Base-by-base conservation (phyloP, 2,888 invertebrate genomes). In the Arctia plantaginis region DNA sequence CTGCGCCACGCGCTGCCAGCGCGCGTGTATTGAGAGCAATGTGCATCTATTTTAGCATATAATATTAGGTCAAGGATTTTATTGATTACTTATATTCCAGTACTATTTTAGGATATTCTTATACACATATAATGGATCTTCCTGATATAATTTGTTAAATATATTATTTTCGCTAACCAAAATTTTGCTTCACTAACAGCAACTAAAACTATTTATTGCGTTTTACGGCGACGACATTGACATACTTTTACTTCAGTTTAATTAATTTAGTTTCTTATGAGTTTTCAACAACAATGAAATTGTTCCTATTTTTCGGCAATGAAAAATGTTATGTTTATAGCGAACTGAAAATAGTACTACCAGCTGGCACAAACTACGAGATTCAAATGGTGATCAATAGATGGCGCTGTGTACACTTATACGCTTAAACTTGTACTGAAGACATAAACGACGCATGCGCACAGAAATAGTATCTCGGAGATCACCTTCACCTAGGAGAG, bases 401-500 rank as follows among this genome's bases (percentile, higher is more conserved):
- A 94, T 95, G 95, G 95, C 94, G 93, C 92, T 89, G 90, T 88
- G 86, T 87, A 15, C n/a, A 23, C 23, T 23, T 51, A 27, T n/a
- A 89, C 74, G 74, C 78, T 82, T 83, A 80, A 82, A 86, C 79
- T 84, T 82, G 82, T 81, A 85, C 85, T 87, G 84, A 90, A 89
- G 88, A 87, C 86, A 87, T 83, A 80, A 77, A 88, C 89, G 83
- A 89, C 92, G 93, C 92, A 91, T 92, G 93, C 92, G 94, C 91
- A 92, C 95, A 86, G 89, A 95, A 95, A 95, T 95, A 95, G 94
- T 90, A 87, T 80, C 84, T 86, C 88, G 86, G 85, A 88, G 90
- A 94, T 95, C 93, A 95, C 95, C 95, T 95, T 95, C 95, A 95
- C 95, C 95, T 95, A 94, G 94, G 92, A 90, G 87, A 87, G 89